Evolutionary conservation across 2,888 invertebrate genomes (phyloP).

Genomic region (Ichneumoninae sp.): DNA sequence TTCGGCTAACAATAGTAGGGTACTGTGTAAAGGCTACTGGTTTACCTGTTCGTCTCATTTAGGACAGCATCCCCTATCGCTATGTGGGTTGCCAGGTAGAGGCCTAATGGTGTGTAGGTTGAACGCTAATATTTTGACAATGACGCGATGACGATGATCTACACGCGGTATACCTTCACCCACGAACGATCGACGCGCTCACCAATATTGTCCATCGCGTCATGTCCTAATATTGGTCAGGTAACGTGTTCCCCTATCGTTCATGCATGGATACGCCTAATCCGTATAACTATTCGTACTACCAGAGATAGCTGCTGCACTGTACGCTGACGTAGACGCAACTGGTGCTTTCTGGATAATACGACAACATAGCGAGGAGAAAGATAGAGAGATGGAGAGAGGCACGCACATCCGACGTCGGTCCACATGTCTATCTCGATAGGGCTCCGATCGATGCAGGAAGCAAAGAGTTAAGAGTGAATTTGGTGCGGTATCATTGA

Average conservation of each 20-base stretch:
- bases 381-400: not conserved
- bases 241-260: constrained; percentile 40
- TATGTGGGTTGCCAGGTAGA: constrained; percentile 43
- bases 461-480: too few relatives aligned
- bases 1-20: constrained; percentile 66
- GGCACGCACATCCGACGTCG: too few relatives aligned
- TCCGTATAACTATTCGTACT: constrained; percentile 15
- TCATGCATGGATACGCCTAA: constrained; percentile 28
- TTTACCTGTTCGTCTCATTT: constrained; percentile 66
- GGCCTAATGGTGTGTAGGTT: constrained; percentile 39
- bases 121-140: constrained; percentile 69
- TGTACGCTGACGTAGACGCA: constrained; percentile 36
- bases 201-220: constrained; percentile 50
- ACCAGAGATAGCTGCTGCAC: constrained; percentile 3
- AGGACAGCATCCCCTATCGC: constrained; percentile 44
- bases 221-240: constrained; percentile 38
- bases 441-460: too few relatives aligned
- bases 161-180: constrained; percentile 20
- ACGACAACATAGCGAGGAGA: not conserved
- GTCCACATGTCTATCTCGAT: too few relatives aligned
- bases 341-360: constrained; percentile 21
- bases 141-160: constrained; percentile 65
- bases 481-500: too few relatives aligned
- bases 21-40: constrained; percentile 62
- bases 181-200: constrained; percentile 21